These are phyloP conservation scores for Parambassis ranga DNA, from an alignment of 2,797 vertebrate species.

Conservation along the genomic window DNA sequence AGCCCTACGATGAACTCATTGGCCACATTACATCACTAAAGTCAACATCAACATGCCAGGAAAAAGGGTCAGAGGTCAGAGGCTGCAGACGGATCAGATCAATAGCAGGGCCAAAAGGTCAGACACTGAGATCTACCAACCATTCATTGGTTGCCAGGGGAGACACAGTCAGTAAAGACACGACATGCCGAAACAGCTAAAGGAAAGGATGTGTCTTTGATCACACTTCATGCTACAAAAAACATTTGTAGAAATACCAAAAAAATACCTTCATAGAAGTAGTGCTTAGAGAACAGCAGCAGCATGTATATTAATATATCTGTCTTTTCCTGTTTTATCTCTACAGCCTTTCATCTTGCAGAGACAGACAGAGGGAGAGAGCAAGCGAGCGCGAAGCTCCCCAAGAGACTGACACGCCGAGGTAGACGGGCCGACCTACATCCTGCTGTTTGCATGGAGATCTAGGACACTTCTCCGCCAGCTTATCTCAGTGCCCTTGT, in stretches of 20 bases:
- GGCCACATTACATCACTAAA: conserved; percentile 60
- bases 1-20: conserved; percentile 31
- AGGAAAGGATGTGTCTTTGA: conserved; percentile 40
- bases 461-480: conserved; percentile 57
- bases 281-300: background rate
- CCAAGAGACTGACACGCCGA: conserved; percentile 67
- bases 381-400: conserved; percentile 50
- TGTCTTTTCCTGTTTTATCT: conserved; percentile 59
- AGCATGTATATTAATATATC: conserved; percentile 59
- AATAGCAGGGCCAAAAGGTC: conserved; percentile 71
- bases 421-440: conserved; percentile 79
- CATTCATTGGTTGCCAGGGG: conserved; percentile 68
- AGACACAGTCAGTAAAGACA: conserved; percentile 47
- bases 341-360: conserved; percentile 69
- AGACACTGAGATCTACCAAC: conserved; percentile 58
- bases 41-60: conserved; percentile 57
- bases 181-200: conserved; percentile 55
- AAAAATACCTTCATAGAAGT: background rate
- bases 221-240: background rate
- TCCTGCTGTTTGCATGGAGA: conserved; percentile 67
- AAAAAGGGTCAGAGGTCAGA: conserved; percentile 64
- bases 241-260: background rate
- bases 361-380: conserved; percentile 38
- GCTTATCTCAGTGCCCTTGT: conserved; percentile 34
- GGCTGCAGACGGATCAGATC: conserved; percentile 74